Percentiles rank a stretch among this genome's conserved stretches.
Conservation (phyloP, 2,888 invertebrate species). For the Trichacis sp. region DNA sequence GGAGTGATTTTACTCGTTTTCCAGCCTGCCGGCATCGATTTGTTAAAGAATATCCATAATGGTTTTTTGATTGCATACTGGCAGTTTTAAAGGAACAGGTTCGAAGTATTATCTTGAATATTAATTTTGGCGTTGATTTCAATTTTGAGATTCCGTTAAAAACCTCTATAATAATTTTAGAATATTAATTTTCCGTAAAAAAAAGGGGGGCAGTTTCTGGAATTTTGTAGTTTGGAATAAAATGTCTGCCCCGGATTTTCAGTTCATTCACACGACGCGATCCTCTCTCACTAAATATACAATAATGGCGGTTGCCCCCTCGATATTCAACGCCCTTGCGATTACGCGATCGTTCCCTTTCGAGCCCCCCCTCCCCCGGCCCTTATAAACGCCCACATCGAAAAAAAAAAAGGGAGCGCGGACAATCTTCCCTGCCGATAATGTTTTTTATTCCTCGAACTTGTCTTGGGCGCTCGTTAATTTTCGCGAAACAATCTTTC, state of each 20-base stretch:
- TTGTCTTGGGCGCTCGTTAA: background rate
- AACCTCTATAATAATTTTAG: no score
- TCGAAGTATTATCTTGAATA: no score
- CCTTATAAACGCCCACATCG: conserved; percentile 39
- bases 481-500: background rate
- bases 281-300: conserved; percentile 63
- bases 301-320: conserved; percentile 61
- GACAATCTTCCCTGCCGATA: background rate
- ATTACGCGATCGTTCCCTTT: conserved; percentile 50
- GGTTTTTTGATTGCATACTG: no score
- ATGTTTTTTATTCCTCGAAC: background rate
- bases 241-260: conserved; percentile 57
- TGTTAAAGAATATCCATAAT: no score
- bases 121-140: no score
- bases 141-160: no score
- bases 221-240: no score
- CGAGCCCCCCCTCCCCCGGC: conserved; percentile 36
- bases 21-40: no score
- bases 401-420: background rate
- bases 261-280: conserved; percentile 65
- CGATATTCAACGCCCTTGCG: conserved; percentile 61
- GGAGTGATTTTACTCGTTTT: no score
- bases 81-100: no score
- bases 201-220: no score
- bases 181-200: background rate